phyloP scores from a whole-genome alignment of 2,113 vertebrate genomes.

The Chloropsis cyanopogon region DNA sequence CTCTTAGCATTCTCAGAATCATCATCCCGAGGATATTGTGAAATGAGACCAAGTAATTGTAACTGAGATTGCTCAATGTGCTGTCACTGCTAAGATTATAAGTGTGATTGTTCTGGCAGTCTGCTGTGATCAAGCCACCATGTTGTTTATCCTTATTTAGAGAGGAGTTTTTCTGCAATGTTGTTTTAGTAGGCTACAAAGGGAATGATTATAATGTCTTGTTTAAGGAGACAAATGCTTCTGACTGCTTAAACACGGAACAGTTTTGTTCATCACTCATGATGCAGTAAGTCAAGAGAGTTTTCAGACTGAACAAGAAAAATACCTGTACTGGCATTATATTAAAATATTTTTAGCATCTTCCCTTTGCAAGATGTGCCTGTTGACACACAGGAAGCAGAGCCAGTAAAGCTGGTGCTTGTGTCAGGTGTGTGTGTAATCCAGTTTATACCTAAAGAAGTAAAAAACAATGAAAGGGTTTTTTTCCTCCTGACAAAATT shows the following conservation, averaged over 20 bases:
- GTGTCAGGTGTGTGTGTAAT: not conserved
- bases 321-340: not conserved
- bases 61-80: slow-evolving; percentile 35
- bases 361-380: not conserved
- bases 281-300: not conserved
- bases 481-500: not conserved
- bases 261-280: not conserved
- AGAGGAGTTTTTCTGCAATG: slow-evolving; percentile 18
- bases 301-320: not conserved
- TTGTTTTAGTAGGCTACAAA: slow-evolving; percentile 24
- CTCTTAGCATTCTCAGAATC: not conserved
- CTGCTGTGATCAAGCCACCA: slow-evolving; percentile 34
- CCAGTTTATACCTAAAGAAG: not conserved
- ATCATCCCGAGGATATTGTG: slow-evolving; percentile 22
- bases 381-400: not conserved
- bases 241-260: slow-evolving; percentile 12
- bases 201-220: slow-evolving; percentile 25
- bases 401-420: not conserved
- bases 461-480: not conserved
- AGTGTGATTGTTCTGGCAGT: slow-evolving; percentile 29
- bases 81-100: slow-evolving; percentile 16
- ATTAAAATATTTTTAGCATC: not conserved
- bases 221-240: slow-evolving; percentile 51
- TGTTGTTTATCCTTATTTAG: slow-evolving; percentile 44
- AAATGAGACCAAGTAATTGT: slow-evolving; percentile 52